phyloP scores from a whole-genome alignment of 30 jellyfish, hydroid and myxozoan species.

The Phacellophora camtschatica region DNA sequence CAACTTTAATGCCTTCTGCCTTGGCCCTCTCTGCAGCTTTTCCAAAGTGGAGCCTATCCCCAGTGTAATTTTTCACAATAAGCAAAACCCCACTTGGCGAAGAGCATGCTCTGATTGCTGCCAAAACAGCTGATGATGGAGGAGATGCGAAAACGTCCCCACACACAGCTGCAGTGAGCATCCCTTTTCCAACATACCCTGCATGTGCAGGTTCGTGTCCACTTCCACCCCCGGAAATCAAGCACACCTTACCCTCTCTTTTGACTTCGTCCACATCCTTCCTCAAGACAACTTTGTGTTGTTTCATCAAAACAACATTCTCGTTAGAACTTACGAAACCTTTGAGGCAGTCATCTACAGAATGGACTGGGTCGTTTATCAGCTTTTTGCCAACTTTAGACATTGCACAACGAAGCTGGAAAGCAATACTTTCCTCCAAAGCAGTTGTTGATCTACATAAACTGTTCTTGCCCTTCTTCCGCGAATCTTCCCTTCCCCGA shows the following conservation, averaged over 20 bases:
- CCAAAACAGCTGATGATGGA: conserved; percentile 74
- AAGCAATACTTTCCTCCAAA: no score
- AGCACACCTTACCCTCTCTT: conserved; percentile 69
- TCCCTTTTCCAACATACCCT: conserved; percentile 93
- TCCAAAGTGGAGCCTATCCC: conserved; percentile 97
- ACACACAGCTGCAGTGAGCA: conserved; percentile 97
- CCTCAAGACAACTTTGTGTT: conserved; percentile 69
- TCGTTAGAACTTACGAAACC: conserved; percentile 64
- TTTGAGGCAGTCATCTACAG: conserved; percentile 78
- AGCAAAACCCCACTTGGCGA: conserved; percentile 84
- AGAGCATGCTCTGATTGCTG: conserved; percentile 84
- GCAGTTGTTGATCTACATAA: no score
- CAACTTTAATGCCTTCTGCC: conserved; percentile 82
- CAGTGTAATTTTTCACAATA: conserved; percentile 92
- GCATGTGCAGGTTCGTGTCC: conserved; percentile 98
- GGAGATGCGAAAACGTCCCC: conserved; percentile 98
- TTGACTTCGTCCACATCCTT: conserved; percentile 57
- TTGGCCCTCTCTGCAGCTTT: conserved; percentile 96
- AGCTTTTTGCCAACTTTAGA: conserved; percentile 49
- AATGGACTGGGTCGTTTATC: conserved; percentile 64
- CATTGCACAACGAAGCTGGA: no score
- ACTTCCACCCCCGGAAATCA: conserved; percentile 97
- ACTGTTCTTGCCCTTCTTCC: no score
- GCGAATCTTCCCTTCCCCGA: no score
- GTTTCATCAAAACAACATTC: conserved; percentile 54